These are phyloP conservation scores for Danio jaintianensis DNA, from an alignment of 2,797 vertebrate species.

Conservation along the genomic window DNA sequence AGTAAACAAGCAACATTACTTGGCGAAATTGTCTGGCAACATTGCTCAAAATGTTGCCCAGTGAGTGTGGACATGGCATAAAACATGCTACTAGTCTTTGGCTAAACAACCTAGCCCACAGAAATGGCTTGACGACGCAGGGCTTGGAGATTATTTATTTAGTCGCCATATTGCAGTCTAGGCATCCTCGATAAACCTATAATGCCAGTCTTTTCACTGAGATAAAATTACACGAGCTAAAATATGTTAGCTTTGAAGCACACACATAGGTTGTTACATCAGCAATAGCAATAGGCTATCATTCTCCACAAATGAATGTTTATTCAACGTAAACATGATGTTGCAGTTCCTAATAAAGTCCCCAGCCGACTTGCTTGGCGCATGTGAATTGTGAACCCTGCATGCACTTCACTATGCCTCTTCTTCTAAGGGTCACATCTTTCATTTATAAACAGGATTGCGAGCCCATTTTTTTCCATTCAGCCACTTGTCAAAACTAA, in stretches of 20 bases:
- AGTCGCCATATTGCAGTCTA: neutral
- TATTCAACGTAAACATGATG: neutral
- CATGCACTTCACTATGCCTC: slow-evolving; percentile 32
- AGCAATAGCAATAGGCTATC: neutral
- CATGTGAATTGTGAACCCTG: slow-evolving; percentile 21
- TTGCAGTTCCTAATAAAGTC: slow-evolving; percentile 13
- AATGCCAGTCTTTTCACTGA: slow-evolving; percentile 3
- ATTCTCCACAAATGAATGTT: slow-evolving; percentile 1
- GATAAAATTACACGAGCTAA: neutral
- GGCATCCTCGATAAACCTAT: neutral
- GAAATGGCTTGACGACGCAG: too few species aligned
- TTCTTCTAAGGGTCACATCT: slow-evolving; percentile 64
- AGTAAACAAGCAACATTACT: too few species aligned
- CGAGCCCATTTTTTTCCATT: slow-evolving; percentile 58
- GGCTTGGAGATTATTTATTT: neutral
- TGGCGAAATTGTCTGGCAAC: too few species aligned
- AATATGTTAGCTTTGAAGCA: neutral
- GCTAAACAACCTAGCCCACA: neutral
- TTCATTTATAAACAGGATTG: slow-evolving; percentile 62
- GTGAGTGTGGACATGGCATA: too few species aligned
- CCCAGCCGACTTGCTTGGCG: neutral
- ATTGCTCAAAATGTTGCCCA: too few species aligned
- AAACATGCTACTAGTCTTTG: neutral
- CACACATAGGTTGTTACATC: neutral
- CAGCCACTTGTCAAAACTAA: slow-evolving; percentile 58